Base-by-base conservation (phyloP, 2,797 vertebrate species). In the Notolepis coatsorum region DNA sequence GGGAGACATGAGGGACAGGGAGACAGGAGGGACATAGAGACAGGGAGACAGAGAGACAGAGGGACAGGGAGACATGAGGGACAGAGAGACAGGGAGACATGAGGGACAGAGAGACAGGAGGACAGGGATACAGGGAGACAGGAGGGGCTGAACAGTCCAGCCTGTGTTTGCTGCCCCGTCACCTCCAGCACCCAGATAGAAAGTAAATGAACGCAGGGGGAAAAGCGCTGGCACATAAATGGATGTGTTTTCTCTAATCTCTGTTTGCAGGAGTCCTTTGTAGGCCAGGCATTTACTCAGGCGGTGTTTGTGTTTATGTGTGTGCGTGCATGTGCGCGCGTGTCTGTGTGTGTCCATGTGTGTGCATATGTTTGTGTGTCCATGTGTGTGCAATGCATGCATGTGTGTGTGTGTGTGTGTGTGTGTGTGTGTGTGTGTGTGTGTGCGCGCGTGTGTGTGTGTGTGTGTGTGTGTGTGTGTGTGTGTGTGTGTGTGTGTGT, bases 211-310 rank as follows among this genome's bases (percentile, higher is more conserved):
- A n/a, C n/a, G n/a, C n/a, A n/a, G n/a, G n/a, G n/a, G n/a, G n/a
- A 86, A 78, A 81, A 76, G 60, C 75, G 71, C 65, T 53, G 74
- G 72, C 80, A 77, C 73, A 77, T 79, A 58, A 83, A 88, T 80
- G 71, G 67, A 88, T 84, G 84, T 42, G 71, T 82, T 84, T 75
- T 79, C 80, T 84, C 79, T 84, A 80, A 89, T 87, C 89, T 88
- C 31, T 85, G 75, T 86, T 88, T 88, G 83, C 84, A 84, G 82
- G 69, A 48, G 71, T 61, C 71, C 70, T 76, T 51, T 77, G 74
- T 42, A 61, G 54, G 39, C 65, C 58, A 53, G 59, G 55, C 59
- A 31, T 81, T 72, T 68, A 47, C 62, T 73, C 56, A 17, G 51
- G 17, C 48, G 18, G 15, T 10, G 42, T 45, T 18, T 17, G 31